phyloP scores from a whole-genome alignment of 2,888 invertebrate species.

The Criorhina ranunculi region DNA sequence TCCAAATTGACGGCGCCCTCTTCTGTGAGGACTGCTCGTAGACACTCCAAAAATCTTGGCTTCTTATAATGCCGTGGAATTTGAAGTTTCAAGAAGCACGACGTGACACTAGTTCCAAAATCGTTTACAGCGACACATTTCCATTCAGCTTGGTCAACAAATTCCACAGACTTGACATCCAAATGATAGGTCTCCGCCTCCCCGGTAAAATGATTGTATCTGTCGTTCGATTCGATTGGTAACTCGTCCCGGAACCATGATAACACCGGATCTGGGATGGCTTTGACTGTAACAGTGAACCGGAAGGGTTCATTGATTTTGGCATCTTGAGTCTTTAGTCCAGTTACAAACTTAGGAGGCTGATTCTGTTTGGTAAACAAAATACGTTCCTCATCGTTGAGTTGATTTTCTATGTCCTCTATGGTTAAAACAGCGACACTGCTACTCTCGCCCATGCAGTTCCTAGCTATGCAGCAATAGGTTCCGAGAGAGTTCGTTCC shows the following conservation, averaged over 20 bases:
- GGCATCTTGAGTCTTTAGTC: constrained; percentile 92
- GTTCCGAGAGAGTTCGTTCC: constrained; percentile 95
- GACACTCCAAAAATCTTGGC: constrained; percentile 93
- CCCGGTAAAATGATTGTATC: constrained; percentile 89
- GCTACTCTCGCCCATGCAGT: constrained; percentile 95
- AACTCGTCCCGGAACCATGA: constrained; percentile 96
- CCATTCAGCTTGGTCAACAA: constrained; percentile 96
- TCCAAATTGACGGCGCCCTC: constrained; percentile 95
- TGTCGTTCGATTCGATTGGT: constrained; percentile 89
- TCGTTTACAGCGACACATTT: constrained; percentile 95
- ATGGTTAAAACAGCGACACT: constrained; percentile 94
- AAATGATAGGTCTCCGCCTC: constrained; percentile 90
- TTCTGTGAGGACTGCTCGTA: constrained; percentile 93
- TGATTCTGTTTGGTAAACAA: constrained; percentile 88
- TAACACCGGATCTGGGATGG: constrained; percentile 91
- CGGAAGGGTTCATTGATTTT: constrained; percentile 93
- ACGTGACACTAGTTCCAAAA: constrained; percentile 94
- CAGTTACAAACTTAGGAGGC: constrained; percentile 93
- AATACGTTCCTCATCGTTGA: constrained; percentile 93
- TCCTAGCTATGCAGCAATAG: constrained; percentile 94
- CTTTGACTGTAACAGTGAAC: constrained; percentile 92
- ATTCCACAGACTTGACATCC: constrained; percentile 90
- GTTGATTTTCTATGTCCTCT: constrained; percentile 95
- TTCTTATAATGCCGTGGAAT: constrained; percentile 96
- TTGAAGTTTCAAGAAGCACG: constrained; percentile 92